Conservation (phyloP, 1,140 invertebrate species). For the Phortica variegata region DNA sequence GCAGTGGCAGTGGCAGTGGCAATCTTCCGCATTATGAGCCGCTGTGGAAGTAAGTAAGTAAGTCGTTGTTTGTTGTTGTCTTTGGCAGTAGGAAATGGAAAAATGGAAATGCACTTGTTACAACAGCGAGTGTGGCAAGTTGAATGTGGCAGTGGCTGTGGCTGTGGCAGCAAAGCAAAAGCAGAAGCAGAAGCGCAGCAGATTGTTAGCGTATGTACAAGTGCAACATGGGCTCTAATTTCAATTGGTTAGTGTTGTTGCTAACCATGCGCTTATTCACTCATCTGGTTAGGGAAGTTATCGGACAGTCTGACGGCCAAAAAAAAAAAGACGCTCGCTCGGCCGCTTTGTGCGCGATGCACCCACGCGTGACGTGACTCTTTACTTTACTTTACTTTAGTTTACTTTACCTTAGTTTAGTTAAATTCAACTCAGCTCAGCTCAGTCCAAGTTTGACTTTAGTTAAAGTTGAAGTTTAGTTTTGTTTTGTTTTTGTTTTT, state of each 20-base stretch:
- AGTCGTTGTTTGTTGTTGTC: slow-evolving; percentile 1
- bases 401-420: slow-evolving; percentile 23
- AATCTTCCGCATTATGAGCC: slow-evolving; percentile 54
- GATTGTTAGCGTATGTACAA: slow-evolving; percentile 28
- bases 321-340: no score
- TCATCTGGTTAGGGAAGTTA: slow-evolving; percentile 46
- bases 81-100: slow-evolving; percentile 27
- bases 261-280: no score
- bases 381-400: slow-evolving; percentile 47
- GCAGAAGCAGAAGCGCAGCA: slow-evolving; percentile 16
- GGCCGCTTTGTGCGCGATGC: slow-evolving; percentile 22
- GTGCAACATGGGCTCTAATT: slow-evolving; percentile 39
- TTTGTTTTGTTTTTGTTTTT: slow-evolving; percentile 1
- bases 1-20: slow-evolving; percentile 7
- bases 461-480: no score
- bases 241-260: slow-evolving; percentile 49
- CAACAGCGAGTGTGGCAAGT: no score
- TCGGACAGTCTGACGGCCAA: no score
- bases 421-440: slow-evolving; percentile 21
- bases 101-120: slow-evolving; percentile 51
- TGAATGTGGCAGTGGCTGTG: no score
- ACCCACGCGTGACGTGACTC: slow-evolving; percentile 53
- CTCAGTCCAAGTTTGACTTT: slow-evolving; percentile 29
- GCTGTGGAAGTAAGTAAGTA: slow-evolving; percentile 7
- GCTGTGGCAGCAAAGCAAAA: slow-evolving; percentile 3